phyloP scores from a whole-genome alignment of 2,888 invertebrate genomes.

The Drosophila yooni region DNA sequence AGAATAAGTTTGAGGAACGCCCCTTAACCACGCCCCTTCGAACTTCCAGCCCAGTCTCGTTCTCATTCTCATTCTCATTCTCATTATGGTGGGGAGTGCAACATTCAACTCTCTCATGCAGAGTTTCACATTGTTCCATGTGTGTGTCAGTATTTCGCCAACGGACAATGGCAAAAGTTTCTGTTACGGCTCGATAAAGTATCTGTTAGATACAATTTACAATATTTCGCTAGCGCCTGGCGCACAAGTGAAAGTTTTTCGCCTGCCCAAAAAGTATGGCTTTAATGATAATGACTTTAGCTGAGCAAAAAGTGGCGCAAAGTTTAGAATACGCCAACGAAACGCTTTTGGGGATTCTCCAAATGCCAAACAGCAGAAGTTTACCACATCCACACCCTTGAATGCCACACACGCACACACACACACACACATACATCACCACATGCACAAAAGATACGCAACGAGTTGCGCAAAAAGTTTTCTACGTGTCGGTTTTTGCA shows the following conservation, averaged over 20 bases:
- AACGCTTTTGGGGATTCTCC: conserved; percentile 73
- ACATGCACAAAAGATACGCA: conserved; percentile 45
- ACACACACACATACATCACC: neutral
- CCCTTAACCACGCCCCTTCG: neutral
- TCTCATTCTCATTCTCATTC: conserved; percentile 24
- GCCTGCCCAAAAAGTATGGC: conserved; percentile 69
- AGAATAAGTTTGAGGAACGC: conserved; percentile 46
- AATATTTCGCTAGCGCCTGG: conserved; percentile 62
- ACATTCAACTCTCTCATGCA: conserved; percentile 48
- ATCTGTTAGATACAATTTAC: conserved; percentile 78
- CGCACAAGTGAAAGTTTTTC: conserved; percentile 68
- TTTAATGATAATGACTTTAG: conserved; percentile 80
- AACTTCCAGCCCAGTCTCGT: neutral
- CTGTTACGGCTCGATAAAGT: conserved; percentile 75
- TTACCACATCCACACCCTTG: conserved; percentile 32
- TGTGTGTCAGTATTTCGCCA: conserved; percentile 62
- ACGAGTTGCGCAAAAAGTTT: conserved; percentile 67
- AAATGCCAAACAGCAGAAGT: conserved; percentile 71
- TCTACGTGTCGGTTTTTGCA: conserved; percentile 67
- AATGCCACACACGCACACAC: conserved; percentile 26
- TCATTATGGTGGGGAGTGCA: conserved; percentile 60
- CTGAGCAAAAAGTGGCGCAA: conserved; percentile 71
- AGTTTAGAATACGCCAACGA: conserved; percentile 75
- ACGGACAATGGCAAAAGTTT: conserved; percentile 79
- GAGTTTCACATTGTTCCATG: conserved; percentile 24